Evolutionary conservation across 2,888 invertebrate genomes (phyloP).

Genomic region (Machimus rusticus): DNA sequence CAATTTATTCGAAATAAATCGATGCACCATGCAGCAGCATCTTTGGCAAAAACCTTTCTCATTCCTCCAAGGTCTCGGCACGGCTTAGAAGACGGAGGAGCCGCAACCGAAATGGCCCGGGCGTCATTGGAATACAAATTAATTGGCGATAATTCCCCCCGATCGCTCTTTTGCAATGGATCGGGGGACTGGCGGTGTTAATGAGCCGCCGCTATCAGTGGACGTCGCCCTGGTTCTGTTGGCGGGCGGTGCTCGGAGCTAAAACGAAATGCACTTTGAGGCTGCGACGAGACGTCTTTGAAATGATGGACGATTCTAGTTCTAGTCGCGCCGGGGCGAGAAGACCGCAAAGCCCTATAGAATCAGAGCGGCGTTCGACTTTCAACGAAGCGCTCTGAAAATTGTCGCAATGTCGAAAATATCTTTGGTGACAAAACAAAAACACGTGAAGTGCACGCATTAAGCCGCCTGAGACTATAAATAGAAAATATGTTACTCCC

Average conservation of each 20-base stretch:
- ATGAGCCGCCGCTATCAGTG: neutral
- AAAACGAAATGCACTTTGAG: neutral
- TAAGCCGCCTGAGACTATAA: neutral
- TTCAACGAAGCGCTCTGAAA: neutral
- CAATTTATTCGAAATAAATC: neutral
- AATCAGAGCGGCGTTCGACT: neutral
- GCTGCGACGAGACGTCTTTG: neutral
- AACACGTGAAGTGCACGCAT: neutral
- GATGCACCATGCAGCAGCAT: neutral
- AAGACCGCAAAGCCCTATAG: neutral
- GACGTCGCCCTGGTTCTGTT: neutral
- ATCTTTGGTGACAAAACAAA: neutral
- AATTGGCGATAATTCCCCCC: neutral
- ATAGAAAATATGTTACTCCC: neutral
- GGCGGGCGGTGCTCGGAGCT: neutral
- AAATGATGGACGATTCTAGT: neutral
- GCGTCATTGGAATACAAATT: neutral
- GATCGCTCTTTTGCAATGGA: neutral
- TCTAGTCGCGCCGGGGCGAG: neutral
- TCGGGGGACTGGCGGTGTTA: neutral
- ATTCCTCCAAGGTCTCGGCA: neutral
- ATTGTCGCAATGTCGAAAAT: neutral
- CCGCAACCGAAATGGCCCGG: neutral
- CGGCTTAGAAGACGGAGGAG: neutral
- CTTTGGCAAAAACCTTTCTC: neutral